Evolutionary conservation across 2,888 invertebrate species (phyloP).

Genomic region (Lingula anatina): DNA sequence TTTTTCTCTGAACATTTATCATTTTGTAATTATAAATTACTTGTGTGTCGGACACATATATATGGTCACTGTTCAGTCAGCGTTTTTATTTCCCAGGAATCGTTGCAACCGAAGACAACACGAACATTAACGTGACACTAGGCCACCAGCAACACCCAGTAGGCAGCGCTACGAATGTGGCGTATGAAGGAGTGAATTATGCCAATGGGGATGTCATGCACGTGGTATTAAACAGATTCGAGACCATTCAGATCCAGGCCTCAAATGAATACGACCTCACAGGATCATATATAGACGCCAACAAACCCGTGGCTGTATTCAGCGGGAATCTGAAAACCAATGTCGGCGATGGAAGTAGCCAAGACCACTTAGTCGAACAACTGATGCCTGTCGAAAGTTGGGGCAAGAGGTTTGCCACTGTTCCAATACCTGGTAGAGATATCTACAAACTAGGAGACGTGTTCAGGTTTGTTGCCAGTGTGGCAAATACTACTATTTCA

Average conservation of each 20-base stretch:
- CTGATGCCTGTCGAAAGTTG: conserved; percentile 15
- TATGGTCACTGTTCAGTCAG: too few relatives aligned
- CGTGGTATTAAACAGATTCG: conserved; percentile 4
- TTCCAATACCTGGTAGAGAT: conserved; percentile 14
- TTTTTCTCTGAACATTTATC: too few relatives aligned
- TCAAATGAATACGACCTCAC: conserved; percentile 13
- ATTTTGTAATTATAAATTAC: too few relatives aligned
- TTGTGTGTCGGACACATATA: too few relatives aligned
- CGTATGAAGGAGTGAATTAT: too few relatives aligned
- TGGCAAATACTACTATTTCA: not conserved
- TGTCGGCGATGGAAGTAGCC: conserved; percentile 8
- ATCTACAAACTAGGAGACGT: conserved; percentile 12
- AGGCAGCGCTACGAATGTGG: too few relatives aligned
- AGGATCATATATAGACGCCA: conserved; percentile 11
- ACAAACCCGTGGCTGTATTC: conserved; percentile 14
- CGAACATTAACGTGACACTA: too few relatives aligned
- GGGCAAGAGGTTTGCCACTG: conserved; percentile 15
- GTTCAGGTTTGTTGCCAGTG: conserved; percentile 6
- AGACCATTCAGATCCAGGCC: conserved; percentile 6
- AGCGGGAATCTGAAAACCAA: conserved; percentile 13
- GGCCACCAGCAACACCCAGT: too few relatives aligned
- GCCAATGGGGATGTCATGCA: too few relatives aligned
- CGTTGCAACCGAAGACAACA: too few relatives aligned
- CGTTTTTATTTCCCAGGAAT: too few relatives aligned
- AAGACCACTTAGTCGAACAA: conserved; percentile 19